phyloP scores from a whole-genome alignment of 2,888 invertebrate genomes.

The Cheiracanthium punctorium region DNA sequence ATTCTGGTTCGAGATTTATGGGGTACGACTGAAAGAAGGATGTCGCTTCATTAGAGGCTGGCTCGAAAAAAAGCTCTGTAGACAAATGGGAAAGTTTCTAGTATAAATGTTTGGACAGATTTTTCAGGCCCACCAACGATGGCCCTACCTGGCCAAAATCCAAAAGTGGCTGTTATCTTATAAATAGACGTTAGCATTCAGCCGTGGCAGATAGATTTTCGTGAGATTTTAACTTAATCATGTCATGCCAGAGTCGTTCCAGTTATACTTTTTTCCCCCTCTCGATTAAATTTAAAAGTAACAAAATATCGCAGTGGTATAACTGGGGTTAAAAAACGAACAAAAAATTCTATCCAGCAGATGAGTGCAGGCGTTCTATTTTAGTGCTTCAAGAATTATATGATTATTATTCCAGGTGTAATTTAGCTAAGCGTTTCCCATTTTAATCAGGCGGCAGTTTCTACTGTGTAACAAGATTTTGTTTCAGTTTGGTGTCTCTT shows the following conservation, averaged over 20 bases:
- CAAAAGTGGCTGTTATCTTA: neutral
- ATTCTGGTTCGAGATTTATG: neutral
- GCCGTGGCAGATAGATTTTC: neutral
- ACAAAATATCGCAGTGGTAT: no score
- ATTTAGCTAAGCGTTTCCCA: no score
- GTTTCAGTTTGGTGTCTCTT: no score
- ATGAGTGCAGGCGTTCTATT: no score
- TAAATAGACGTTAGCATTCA: slow-evolving; percentile 1
- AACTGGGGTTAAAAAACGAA: no score
- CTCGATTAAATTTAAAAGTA: no score
- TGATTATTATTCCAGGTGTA: no score
- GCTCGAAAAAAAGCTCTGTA: slow-evolving; percentile 1
- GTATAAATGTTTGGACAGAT: slow-evolving; percentile 36
- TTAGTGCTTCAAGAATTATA: no score
- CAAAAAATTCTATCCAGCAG: no score
- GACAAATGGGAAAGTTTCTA: slow-evolving; percentile 2
- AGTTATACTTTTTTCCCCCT: no score
- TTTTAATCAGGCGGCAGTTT: no score
- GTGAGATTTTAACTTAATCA: neutral
- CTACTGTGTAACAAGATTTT: no score
- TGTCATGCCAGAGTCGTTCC: neutral
- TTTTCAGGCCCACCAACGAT: neutral
- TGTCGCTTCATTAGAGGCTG: slow-evolving; percentile 42
- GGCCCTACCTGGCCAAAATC: neutral
- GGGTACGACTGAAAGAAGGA: neutral